Conservation (phyloP, 2,797 vertebrate genomes). For the Sparus aurata region DNA sequence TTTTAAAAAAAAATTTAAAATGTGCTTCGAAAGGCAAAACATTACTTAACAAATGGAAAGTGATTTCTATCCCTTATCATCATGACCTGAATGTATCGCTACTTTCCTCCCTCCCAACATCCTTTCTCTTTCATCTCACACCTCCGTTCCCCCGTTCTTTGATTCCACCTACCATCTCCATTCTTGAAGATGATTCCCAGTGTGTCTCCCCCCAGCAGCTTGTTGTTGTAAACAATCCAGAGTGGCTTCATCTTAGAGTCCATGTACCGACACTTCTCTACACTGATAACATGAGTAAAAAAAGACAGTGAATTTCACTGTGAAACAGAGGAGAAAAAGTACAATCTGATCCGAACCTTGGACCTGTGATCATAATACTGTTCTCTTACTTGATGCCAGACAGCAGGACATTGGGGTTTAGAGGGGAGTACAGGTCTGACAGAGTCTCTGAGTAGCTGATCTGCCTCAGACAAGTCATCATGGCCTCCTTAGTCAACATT, state of each 20-base stretch:
- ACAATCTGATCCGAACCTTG: not conserved
- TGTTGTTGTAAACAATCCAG: conserved; percentile 98
- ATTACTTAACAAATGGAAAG: not conserved
- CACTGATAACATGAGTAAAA: conserved; percentile 76
- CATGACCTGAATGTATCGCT: not conserved
- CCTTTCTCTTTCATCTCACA: not conserved
- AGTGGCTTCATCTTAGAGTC: conserved; percentile 99
- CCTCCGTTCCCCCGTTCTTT: accelerated
- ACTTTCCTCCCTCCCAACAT: not conserved
- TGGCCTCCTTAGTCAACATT: conserved; percentile 94
- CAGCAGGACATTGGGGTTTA: conserved; percentile 94
- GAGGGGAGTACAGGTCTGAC: conserved; percentile 93
- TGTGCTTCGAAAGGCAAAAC: not conserved
- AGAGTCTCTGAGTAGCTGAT: conserved; percentile 95
- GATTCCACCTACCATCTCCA: conserved; percentile 90
- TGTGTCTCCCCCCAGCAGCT: conserved; percentile 91
- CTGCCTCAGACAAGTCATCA: conserved; percentile 96
- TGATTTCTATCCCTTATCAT: too few species aligned
- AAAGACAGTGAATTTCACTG: not conserved
- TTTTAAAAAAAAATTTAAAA: not conserved
- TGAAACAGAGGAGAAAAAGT: not conserved
- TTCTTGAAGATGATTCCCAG: conserved; percentile 99
- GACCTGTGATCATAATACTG: not conserved
- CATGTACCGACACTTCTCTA: conserved; percentile 98
- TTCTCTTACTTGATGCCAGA: conserved; percentile 93